phyloP scores from a whole-genome alignment of 2,113 vertebrate genomes.

The Amia ocellicauda region DNA sequence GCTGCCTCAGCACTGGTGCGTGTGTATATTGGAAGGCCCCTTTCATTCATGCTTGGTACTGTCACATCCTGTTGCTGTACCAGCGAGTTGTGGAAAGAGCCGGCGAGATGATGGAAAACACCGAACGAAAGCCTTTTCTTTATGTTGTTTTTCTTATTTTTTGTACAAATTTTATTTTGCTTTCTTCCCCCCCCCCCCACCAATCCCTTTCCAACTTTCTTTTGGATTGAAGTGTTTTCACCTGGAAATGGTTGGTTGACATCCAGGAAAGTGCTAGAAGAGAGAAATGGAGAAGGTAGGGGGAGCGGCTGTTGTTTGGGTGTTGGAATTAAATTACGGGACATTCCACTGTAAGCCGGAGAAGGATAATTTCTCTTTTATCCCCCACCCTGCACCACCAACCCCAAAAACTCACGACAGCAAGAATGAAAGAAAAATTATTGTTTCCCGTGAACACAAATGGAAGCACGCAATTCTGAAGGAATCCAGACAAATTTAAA shows the following conservation, averaged over 20 bases:
- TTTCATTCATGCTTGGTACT: slow-evolving; percentile 40
- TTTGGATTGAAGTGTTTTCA: slow-evolving; percentile 40
- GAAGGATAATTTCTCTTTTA: slow-evolving; percentile 19
- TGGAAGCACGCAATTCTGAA: background rate
- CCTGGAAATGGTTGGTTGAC: slow-evolving; percentile 40
- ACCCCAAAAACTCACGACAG: slow-evolving; percentile 14
- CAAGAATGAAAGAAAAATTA: slow-evolving; percentile 21
- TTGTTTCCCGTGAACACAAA: background rate
- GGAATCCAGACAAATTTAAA: background rate
- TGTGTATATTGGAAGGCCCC: slow-evolving; percentile 31
- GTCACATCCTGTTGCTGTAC: slow-evolving; percentile 45
- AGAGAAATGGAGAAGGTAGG: slow-evolving; percentile 6
- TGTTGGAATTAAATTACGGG: slow-evolving; percentile 41
- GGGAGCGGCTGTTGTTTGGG: background rate
- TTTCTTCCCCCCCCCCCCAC: slow-evolving; percentile 1
- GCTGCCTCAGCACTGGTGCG: slow-evolving; percentile 12
- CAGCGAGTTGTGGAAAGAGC: slow-evolving; percentile 28
- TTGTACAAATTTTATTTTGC: background rate
- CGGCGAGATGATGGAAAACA: slow-evolving; percentile 35
- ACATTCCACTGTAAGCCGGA: slow-evolving; percentile 39
- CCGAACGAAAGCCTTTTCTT: slow-evolving; percentile 31
- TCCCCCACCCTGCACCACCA: background rate
- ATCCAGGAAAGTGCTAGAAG: slow-evolving; percentile 46
- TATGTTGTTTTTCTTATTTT: background rate
- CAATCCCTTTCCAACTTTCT: slow-evolving; percentile 17